Percentiles rank a stretch among this genome's conserved stretches.
These are phyloP conservation scores for Notothenia rossii DNA, from an alignment of 2,113 vertebrate species.

Conservation along the genomic window DNA sequence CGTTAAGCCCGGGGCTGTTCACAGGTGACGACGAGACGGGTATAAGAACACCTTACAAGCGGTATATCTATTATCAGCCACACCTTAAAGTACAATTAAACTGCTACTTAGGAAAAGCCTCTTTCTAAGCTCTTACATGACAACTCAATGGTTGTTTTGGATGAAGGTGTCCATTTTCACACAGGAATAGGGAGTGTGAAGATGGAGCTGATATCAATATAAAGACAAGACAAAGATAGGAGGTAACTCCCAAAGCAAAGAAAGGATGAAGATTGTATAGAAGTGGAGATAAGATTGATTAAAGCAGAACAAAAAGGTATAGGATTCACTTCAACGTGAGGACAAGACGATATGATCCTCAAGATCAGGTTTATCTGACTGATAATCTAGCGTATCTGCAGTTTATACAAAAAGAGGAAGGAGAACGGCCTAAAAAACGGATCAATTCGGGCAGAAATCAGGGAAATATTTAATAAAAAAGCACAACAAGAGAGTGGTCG, in stretches of 20 bases:
- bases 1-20: neutral
- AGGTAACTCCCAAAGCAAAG: slow-evolving; percentile 5
- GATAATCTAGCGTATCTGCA: neutral
- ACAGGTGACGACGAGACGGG: neutral
- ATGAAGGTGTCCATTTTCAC: neutral
- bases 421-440: neutral
- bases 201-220: neutral
- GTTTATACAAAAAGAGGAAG: neutral
- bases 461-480: neutral
- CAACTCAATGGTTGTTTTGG: neutral
- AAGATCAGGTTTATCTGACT: neutral
- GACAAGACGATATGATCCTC: neutral
- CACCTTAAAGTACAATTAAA: slow-evolving; percentile 3
- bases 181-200: neutral
- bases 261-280: neutral
- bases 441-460: neutral
- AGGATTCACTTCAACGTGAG: slow-evolving; percentile 5
- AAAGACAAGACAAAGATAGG: neutral
- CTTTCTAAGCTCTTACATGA: neutral
- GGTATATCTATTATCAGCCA: neutral
- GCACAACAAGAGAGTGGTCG: neutral
- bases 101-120: slow-evolving; percentile 2
- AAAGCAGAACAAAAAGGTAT: slow-evolving; percentile 9
- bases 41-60: neutral
- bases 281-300: slow-evolving; percentile 37